These are phyloP conservation scores for Apodemia hepburni DNA, from an alignment of 2,888 invertebrate species.

Conservation along the genomic window DNA sequence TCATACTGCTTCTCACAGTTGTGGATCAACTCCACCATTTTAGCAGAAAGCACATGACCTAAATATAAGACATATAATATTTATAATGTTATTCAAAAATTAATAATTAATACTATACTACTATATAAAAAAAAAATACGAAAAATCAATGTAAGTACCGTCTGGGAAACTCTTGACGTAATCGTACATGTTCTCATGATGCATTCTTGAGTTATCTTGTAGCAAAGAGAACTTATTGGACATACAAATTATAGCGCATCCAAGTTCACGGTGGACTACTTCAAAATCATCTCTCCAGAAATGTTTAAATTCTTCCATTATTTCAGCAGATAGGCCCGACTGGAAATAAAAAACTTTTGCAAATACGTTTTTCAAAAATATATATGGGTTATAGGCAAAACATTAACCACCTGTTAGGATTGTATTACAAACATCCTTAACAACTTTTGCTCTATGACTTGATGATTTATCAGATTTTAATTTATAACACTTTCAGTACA, in stretches of 20 bases:
- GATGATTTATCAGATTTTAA: too few relatives aligned
- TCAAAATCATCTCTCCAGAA: slow-evolving; percentile 73
- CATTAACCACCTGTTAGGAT: too few relatives aligned
- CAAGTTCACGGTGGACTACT: slow-evolving; percentile 68
- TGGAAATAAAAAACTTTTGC: not conserved
- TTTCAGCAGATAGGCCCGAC: slow-evolving; percentile 58
- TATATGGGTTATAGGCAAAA: too few relatives aligned
- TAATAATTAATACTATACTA: too few relatives aligned
- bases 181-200: slow-evolving; percentile 68
- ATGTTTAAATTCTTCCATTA: slow-evolving; percentile 66
- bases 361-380: too few relatives aligned
- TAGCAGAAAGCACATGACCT: slow-evolving; percentile 59
- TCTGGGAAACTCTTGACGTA: slow-evolving; percentile 64
- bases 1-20: slow-evolving; percentile 64
- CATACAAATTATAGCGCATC: slow-evolving; percentile 74
- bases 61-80: slow-evolving; percentile 17
- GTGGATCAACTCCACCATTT: slow-evolving; percentile 62
- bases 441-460: too few relatives aligned
- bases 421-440: too few relatives aligned
- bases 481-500: too few relatives aligned
- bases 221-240: slow-evolving; percentile 66
- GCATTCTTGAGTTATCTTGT: slow-evolving; percentile 62
- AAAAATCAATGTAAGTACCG: slow-evolving; percentile 38
- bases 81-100: too few relatives aligned
- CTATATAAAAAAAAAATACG: too few relatives aligned